Conservation (phyloP, 1,140 invertebrate genomes). For the Ceratoteleas bidentatus region DNA sequence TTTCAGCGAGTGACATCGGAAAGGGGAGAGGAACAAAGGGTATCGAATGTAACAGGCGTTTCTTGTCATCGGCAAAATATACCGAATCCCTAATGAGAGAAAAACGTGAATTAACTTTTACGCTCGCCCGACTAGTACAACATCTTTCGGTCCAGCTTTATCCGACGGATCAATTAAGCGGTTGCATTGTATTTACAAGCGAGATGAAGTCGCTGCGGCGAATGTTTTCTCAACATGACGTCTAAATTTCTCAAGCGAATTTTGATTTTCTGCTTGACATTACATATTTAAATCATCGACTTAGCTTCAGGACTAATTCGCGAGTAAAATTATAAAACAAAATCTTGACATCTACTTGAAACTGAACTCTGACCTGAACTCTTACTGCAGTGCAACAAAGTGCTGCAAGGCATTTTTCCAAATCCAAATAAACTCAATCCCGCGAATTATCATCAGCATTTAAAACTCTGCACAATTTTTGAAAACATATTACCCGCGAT, state of each 20-base stretch:
- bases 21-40: slow-evolving; percentile 54
- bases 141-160: slow-evolving; percentile 22
- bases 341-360: too few relatives aligned
- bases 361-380: too few relatives aligned
- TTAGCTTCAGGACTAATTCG: too few relatives aligned
- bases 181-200: slow-evolving; percentile 29
- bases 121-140: slow-evolving; percentile 28
- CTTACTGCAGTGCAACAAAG: too few relatives aligned
- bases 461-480: too few relatives aligned
- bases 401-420: too few relatives aligned
- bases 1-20: slow-evolving; percentile 34
- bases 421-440: too few relatives aligned
- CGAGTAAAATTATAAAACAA: too few relatives aligned
- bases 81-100: slow-evolving; percentile 43
- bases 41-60: slow-evolving; percentile 51
- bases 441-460: too few relatives aligned
- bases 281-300: too few relatives aligned
- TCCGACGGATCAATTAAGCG: slow-evolving; percentile 57
- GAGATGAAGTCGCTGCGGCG: slow-evolving; percentile 2
- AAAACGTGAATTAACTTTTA: slow-evolving; percentile 51
- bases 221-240: too few relatives aligned
- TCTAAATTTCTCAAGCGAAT: not conserved
- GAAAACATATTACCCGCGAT: too few relatives aligned
- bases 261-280: not conserved
- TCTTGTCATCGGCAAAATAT: slow-evolving; percentile 42